Percentiles rank a stretch among this genome's conserved stretches.
Evolutionary conservation across 1,140 invertebrate species (phyloP).

Genomic region (Triops longicaudatus): DNA sequence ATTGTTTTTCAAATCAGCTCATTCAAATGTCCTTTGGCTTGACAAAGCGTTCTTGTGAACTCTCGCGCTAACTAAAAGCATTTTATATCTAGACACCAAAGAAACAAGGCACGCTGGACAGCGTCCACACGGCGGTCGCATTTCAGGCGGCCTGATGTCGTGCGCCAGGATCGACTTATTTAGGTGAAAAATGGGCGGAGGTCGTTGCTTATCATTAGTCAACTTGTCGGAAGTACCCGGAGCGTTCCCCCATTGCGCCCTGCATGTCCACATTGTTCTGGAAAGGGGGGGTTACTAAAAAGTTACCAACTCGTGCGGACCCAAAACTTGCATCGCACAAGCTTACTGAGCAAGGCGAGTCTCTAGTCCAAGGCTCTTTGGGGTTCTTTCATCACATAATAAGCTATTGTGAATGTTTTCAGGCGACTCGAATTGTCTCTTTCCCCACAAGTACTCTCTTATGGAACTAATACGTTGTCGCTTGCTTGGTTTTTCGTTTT

Average conservation of each 20-base stretch:
- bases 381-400: no score
- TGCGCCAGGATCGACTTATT: background rate
- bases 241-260: background rate
- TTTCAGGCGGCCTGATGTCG: background rate
- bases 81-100: background rate
- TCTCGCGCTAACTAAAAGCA: no score
- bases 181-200: slow-evolving; percentile 10
- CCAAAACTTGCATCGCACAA: no score
- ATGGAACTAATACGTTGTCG: background rate
- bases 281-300: background rate
- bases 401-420: no score
- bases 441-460: background rate
- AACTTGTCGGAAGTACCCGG: slow-evolving; percentile 4
- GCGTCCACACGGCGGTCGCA: background rate
- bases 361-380: no score
- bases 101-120: background rate
- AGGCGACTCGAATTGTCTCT: background rate
- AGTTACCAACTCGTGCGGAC: background rate
- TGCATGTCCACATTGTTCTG: background rate
- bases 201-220: slow-evolving; percentile 15
- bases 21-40: no score
- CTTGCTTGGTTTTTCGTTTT: background rate
- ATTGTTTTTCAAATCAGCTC: no score
- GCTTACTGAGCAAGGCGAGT: no score
- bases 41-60: no score